Evolutionary conservation across 2,888 invertebrate species (phyloP), one percentile per base, ranked within the genome.

Genomic region (Microctonus brassicae): DNA sequence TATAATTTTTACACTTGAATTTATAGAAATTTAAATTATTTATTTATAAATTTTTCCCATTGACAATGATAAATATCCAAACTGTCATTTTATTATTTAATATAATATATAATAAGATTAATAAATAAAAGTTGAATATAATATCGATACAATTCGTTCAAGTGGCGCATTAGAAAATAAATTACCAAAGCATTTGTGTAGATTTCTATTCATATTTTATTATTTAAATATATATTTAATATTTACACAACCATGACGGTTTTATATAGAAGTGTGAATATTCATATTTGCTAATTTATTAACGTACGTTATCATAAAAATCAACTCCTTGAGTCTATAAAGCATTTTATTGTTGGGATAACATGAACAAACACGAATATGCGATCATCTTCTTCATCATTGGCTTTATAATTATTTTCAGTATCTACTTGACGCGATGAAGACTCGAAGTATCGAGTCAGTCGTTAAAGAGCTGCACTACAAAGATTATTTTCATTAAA

Each of bases 291-390:
- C 24, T 39, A 29, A 61, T 61, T 36, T 71, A 71, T 71, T 67
- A 67, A 66, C 66, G 9, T 6, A 7, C 47, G 66, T 71, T 71
- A 71, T 71, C 71, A 71, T 42, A 39, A 13, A 55, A 66, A 71
- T 71, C 66, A 47, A 36, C 60, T 67, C 39, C 13, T 39, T 26
- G 39, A 66, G 66, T 39, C 26, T 57, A 55, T 57, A 57, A 66
- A 20, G 29, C 53, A 24, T 39, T 36, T 17, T 47, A 55, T 66
- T 66, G 42, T 66, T 52, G n/a, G 26, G 13, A 26, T 57, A 47
- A 47, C 20, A n/a, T 9, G 17, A 4, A 47, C 9, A 17, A 17
- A 47, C 17, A 20, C n/a, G 17, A 17, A 26, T 34, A 24, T 11
- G 13, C 20, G 29, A 17, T 34, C 55, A 65, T 36, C 64, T 33